These are phyloP conservation scores for Drosophila macrothrix DNA, from an alignment of 2,888 invertebrate species.

Conservation along the genomic window DNA sequence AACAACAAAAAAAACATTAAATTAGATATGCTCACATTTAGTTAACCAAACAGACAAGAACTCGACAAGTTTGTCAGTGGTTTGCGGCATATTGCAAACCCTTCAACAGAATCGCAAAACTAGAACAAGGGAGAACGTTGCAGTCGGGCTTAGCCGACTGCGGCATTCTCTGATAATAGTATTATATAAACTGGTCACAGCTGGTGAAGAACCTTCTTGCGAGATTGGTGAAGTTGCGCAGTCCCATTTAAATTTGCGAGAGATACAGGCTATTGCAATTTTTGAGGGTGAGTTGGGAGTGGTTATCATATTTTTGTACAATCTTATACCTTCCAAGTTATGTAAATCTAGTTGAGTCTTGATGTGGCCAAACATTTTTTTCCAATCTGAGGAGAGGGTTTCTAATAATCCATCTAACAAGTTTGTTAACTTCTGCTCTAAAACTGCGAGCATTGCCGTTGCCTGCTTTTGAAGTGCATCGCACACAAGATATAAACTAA, in stretches of 20 bases:
- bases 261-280: too few species aligned
- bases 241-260: too few species aligned
- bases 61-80: constrained; percentile 21
- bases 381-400: neutral
- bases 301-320: neutral
- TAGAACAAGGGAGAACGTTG: neutral
- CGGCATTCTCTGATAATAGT: neutral
- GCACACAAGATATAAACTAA: neutral
- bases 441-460: too few species aligned
- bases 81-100: constrained; percentile 41
- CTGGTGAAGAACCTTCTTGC: neutral
- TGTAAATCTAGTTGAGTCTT: neutral
- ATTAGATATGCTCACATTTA: constrained; percentile 35
- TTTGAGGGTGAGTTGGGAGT: too few species aligned
- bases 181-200: neutral
- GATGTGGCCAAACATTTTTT: neutral
- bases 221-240: too few species aligned
- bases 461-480: too few species aligned
- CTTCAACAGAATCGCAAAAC: constrained; percentile 14
- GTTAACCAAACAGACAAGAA: constrained; percentile 2
- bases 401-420: neutral
- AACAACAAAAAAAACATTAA: too few species aligned
- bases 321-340: neutral
- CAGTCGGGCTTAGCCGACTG: neutral
- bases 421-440: neutral